These are phyloP conservation scores for Salminus brasiliensis DNA, from an alignment of 2,113 vertebrate species.

Conservation along the genomic window DNA sequence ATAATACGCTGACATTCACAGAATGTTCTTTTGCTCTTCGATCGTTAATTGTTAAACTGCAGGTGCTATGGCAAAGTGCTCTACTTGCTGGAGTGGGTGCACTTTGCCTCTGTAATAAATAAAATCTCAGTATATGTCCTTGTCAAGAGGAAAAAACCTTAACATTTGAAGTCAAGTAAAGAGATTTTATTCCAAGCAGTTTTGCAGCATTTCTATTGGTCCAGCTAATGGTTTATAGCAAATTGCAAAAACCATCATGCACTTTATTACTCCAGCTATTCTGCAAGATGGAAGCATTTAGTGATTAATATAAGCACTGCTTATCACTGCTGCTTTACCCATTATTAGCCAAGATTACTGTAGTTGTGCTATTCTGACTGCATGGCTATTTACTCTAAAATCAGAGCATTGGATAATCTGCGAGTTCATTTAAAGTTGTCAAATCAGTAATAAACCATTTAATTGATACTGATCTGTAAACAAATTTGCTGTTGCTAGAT, in stretches of 20 bases:
- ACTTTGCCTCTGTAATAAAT: constrained; percentile 45
- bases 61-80: constrained; percentile 33
- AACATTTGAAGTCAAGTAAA: too few species aligned
- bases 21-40: constrained; percentile 16
- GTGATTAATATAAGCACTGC: too few species aligned
- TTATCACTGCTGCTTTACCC: background rate
- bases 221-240: too few species aligned
- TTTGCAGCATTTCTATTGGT: too few species aligned
- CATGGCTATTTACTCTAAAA: background rate
- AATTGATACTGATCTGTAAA: too few species aligned
- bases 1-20: constrained; percentile 15
- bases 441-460: too few species aligned
- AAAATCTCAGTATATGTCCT: background rate
- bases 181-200: too few species aligned
- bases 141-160: constrained; percentile 4
- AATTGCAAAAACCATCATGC: too few species aligned
- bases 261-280: too few species aligned
- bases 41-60: constrained; percentile 55
- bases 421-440: background rate
- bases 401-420: background rate
- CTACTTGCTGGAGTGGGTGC: background rate
- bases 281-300: too few species aligned
- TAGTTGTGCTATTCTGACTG: background rate
- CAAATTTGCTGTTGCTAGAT: background rate
- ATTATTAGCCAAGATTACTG: background rate